Evolutionary conservation across 2,888 invertebrate genomes (phyloP).

Genomic region (Herminia tarsipennalis): DNA sequence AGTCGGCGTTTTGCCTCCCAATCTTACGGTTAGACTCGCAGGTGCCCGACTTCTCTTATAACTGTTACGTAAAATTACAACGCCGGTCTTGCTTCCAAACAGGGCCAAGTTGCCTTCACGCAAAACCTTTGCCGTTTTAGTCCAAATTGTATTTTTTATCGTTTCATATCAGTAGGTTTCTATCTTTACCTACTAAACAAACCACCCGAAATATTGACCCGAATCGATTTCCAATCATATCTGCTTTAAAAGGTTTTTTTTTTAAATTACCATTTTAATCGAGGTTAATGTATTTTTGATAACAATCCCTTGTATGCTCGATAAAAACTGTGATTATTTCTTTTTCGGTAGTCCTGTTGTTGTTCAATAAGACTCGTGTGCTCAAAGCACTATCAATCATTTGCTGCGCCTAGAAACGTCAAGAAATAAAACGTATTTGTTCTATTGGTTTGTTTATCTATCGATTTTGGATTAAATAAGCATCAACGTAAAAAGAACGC

Average conservation of each 20-base stretch:
- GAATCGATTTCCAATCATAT: constrained; percentile 45
- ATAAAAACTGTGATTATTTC: constrained; percentile 64
- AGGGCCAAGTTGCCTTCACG: constrained; percentile 34
- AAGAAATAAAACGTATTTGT: constrained; percentile 77
- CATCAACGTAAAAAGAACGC: constrained; percentile 46
- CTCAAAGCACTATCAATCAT: constrained; percentile 83
- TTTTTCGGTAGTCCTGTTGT: constrained; percentile 56
- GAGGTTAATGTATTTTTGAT: constrained; percentile 63
- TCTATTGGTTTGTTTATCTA: constrained; percentile 58
- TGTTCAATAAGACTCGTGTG: constrained; percentile 75
- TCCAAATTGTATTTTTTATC: constrained; percentile 13
- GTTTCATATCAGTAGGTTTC: constrained; percentile 8
- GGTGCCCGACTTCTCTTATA: constrained; percentile 63
- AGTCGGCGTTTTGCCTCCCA: constrained; percentile 75
- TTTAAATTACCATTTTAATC: constrained; percentile 45
- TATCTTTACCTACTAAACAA: constrained; percentile 1
- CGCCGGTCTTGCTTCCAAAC: constrained; percentile 28
- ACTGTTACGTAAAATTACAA: constrained; percentile 67
- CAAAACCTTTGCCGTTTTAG: constrained; percentile 48
- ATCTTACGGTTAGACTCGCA: constrained; percentile 71
- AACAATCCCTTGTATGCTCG: constrained; percentile 43
- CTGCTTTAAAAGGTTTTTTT: constrained; percentile 42
- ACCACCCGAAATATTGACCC: constrained; percentile 16
- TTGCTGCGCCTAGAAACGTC: constrained; percentile 67
- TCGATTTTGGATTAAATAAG: constrained; percentile 75